Evolutionary conservation across 2,113 vertebrate species (phyloP).

Genomic region (Perccottus glenii): DNA sequence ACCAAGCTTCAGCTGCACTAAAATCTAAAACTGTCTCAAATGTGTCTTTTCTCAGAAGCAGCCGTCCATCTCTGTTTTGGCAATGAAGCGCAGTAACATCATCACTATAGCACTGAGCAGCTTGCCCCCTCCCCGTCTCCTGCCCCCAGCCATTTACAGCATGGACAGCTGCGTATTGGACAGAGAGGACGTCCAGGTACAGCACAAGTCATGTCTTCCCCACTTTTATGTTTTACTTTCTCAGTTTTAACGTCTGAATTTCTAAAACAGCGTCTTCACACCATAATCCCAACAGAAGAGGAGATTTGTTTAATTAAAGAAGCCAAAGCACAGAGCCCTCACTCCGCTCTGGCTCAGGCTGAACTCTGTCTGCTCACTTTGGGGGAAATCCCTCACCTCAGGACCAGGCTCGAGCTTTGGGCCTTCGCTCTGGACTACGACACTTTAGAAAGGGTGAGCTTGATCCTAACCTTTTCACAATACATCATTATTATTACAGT

Average conservation of each 20-base stretch:
- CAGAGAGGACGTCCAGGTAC: slow-evolving; percentile 79
- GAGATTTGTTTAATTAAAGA: slow-evolving; percentile 75
- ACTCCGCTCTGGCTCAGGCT: slow-evolving; percentile 65
- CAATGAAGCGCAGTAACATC: slow-evolving; percentile 81
- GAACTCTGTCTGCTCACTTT: slow-evolving; percentile 78
- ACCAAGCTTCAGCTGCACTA: too few relatives aligned
- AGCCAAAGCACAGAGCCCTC: slow-evolving; percentile 62
- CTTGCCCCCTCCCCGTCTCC: slow-evolving; percentile 76
- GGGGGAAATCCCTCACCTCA: slow-evolving; percentile 71
- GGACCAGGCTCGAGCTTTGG: slow-evolving; percentile 79
- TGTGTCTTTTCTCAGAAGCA: slow-evolving; percentile 67
- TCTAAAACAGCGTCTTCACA: slow-evolving; percentile 69
- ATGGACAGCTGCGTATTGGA: slow-evolving; percentile 82
- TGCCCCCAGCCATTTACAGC: slow-evolving; percentile 77
- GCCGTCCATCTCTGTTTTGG: slow-evolving; percentile 67
- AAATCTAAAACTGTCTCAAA: not conserved
- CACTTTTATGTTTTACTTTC: too few relatives aligned
- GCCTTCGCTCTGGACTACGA: slow-evolving; percentile 81
- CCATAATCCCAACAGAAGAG: slow-evolving; percentile 77
- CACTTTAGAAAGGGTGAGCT: slow-evolving; percentile 74
- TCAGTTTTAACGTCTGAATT: not conserved
- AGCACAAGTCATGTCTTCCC: not conserved
- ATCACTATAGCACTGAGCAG: slow-evolving; percentile 80
- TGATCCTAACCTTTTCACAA: not conserved
- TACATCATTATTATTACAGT: too few relatives aligned